These are phyloP conservation scores for Leptatherina wallacei DNA, from an alignment of 2,797 vertebrate species.

Conservation along the genomic window DNA sequence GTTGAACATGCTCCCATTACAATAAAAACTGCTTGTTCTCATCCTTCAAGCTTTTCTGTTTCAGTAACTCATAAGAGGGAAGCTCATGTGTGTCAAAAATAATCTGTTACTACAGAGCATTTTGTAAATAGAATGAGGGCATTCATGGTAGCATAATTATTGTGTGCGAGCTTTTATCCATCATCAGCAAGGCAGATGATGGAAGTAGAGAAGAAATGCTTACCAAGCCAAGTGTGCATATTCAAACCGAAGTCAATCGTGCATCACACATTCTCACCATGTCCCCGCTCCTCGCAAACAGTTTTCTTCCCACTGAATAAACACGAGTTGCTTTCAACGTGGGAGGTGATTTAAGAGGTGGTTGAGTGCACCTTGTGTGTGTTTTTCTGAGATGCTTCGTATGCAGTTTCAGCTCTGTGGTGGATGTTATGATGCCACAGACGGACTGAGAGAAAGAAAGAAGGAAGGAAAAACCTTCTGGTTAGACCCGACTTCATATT, in stretches of 20 bases:
- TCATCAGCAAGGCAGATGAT: conserved; percentile 19
- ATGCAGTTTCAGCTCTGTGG: neutral
- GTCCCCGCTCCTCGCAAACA: conserved; percentile 16
- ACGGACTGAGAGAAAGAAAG: conserved; percentile 17
- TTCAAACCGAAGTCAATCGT: conserved; percentile 29
- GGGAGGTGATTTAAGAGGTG: conserved; percentile 36
- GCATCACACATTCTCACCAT: conserved; percentile 4
- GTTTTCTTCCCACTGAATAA: conserved; percentile 24
- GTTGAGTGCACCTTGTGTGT: conserved; percentile 23
- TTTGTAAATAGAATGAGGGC: neutral
- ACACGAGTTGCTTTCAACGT: conserved; percentile 16
- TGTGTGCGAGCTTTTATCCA: conserved; percentile 14
- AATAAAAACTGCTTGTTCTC: neutral
- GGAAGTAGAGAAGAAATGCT: conserved; percentile 18
- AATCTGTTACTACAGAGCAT: too few species aligned
- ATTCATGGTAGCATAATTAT: conserved; percentile 4
- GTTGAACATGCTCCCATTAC: too few species aligned
- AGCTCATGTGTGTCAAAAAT: too few species aligned
- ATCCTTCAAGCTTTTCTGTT: neutral
- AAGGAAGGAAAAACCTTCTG: conserved; percentile 6
- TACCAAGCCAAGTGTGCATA: conserved; percentile 9
- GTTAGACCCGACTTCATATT: conserved; percentile 28
- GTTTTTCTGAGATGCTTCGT: conserved; percentile 6
- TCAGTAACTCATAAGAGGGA: too few species aligned
- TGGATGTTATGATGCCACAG: conserved; percentile 21